These are phyloP conservation scores for Melanotaenia pygmaea DNA, from an alignment of 2,797 vertebrate species.

Conservation along the genomic window DNA sequence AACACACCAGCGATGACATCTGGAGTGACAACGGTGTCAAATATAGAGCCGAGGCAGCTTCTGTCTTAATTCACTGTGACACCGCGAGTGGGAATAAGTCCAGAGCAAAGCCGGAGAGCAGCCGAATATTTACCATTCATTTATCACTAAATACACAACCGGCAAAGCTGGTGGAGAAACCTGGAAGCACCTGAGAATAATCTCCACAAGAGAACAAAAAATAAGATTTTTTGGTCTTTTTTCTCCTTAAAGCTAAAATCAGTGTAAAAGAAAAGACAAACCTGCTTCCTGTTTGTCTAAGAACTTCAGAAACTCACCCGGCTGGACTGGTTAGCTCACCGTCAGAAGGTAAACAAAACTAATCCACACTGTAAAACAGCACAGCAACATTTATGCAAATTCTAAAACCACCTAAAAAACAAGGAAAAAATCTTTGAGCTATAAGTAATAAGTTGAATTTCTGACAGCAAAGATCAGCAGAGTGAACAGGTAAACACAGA, in stretches of 20 bases:
- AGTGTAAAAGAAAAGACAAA: conserved; percentile 25
- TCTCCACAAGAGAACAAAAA: too few relatives aligned
- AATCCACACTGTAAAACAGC: conserved; percentile 47
- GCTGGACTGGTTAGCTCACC: conserved; percentile 70
- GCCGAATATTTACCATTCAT: too few relatives aligned
- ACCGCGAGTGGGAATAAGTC: conserved; percentile 71
- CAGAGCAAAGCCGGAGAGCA: conserved; percentile 27
- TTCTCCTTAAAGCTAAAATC: background rate
- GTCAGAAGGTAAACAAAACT: conserved; percentile 71
- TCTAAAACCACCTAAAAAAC: too few relatives aligned
- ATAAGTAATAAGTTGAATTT: too few relatives aligned
- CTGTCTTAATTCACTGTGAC: conserved; percentile 77
- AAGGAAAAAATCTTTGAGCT: too few relatives aligned
- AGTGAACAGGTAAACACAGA: too few relatives aligned
- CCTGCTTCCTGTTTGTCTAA: conserved; percentile 38
- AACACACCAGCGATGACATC: conserved; percentile 73
- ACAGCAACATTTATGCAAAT: too few relatives aligned
- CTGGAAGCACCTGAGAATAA: too few relatives aligned
- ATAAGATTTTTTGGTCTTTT: too few relatives aligned
- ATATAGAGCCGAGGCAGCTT: conserved; percentile 69
- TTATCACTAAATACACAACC: too few relatives aligned
- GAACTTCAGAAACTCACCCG: conserved; percentile 54
- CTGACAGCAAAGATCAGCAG: too few relatives aligned
- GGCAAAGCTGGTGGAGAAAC: too few relatives aligned
- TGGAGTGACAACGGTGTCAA: conserved; percentile 72